Conservation (phyloP, 2,888 invertebrate species). For the Helleia helle region DNA sequence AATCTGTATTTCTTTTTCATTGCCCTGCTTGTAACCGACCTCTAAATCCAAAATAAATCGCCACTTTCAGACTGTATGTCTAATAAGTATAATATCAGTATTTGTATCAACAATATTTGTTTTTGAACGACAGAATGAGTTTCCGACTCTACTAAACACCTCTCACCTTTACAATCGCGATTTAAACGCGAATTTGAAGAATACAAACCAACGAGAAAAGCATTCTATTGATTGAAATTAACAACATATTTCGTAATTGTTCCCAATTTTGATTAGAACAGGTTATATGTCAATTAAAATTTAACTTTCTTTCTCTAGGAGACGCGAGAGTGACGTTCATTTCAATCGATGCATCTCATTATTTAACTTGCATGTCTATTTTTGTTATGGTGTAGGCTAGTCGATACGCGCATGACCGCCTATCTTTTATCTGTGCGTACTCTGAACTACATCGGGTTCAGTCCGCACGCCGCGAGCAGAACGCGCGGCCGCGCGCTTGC, state of each 20-base stretch:
- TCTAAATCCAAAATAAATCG: no score
- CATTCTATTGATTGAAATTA: no score
- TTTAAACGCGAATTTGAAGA: no score
- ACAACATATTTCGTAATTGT: neutral
- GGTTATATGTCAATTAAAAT: neutral
- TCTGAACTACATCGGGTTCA: constrained; percentile 31
- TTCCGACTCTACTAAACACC: no score
- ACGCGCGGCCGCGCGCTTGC: constrained; percentile 68
- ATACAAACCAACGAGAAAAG: no score
- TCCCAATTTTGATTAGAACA: neutral
- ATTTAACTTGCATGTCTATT: constrained; percentile 32
- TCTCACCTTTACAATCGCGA: no score
- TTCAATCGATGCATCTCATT: neutral
- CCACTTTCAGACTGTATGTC: no score
- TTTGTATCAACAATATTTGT: no score
- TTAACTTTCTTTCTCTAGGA: neutral
- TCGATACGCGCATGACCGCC: constrained; percentile 54
- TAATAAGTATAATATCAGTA: no score
- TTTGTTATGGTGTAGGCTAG: constrained; percentile 23
- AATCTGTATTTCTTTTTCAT: no score
- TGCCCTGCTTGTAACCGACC: no score
- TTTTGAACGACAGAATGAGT: no score
- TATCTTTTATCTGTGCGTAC: constrained; percentile 17
- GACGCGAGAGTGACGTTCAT: neutral
- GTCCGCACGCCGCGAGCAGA: constrained; percentile 49